phyloP scores from a whole-genome alignment of 2,888 invertebrate species.

The Asteroscopus sphinx region DNA sequence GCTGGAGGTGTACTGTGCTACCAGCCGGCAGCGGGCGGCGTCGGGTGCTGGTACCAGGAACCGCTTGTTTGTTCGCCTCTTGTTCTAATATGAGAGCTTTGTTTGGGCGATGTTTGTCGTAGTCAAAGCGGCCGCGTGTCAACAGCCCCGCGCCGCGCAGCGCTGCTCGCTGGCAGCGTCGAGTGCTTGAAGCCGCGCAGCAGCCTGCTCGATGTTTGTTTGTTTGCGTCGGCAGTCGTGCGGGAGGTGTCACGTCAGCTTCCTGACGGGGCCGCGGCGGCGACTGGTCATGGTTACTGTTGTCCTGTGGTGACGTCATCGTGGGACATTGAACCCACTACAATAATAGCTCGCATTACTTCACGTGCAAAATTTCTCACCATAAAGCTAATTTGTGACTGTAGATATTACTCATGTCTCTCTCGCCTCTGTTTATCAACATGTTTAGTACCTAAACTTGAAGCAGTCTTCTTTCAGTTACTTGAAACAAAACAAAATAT shows the following conservation, averaged over 20 bases:
- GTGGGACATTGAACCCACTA: not conserved
- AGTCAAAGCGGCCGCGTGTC: constrained; percentile 52
- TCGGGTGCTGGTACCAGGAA: constrained; percentile 47
- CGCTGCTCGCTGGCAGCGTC: constrained; percentile 15
- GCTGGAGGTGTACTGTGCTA: constrained; percentile 18
- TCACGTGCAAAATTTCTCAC: not conserved
- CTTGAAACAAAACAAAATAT: too few relatives aligned
- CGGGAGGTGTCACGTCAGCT: constrained; percentile 28
- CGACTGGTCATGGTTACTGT: not conserved
- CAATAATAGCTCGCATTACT: not conserved
- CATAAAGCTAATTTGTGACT: not conserved
- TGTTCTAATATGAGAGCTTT: constrained; percentile 65
- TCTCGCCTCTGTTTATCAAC: too few relatives aligned
- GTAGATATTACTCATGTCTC: not conserved
- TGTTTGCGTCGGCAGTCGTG: constrained; percentile 21
- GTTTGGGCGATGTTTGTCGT: constrained; percentile 63
- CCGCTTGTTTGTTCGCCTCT: constrained; percentile 61
- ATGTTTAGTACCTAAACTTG: too few relatives aligned
- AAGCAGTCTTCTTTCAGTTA: too few relatives aligned
- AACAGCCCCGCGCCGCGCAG: constrained; percentile 30
- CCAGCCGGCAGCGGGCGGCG: constrained; percentile 14
- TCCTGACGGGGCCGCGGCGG: not conserved
- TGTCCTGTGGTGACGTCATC: constrained; percentile 5
- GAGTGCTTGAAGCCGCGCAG: not conserved
- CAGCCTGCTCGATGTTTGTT: constrained; percentile 17